These are phyloP conservation scores for Valencia hispanica DNA, from an alignment of 2,797 vertebrate species.

Conservation along the genomic window DNA sequence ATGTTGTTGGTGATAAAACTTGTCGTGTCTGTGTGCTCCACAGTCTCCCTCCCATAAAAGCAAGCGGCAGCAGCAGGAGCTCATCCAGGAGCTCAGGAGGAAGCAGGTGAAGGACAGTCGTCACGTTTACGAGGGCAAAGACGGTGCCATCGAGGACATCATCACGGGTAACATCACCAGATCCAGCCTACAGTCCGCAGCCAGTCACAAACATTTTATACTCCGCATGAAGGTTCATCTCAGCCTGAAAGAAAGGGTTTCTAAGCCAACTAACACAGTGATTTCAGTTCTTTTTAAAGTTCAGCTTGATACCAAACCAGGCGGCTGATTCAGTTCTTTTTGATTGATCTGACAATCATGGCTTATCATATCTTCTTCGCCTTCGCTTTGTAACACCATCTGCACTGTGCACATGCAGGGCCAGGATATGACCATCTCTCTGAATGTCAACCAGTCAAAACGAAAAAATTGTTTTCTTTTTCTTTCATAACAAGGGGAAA, in stretches of 20 bases:
- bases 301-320: neutral
- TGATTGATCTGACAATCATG: constrained; percentile 47
- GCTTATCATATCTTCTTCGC: constrained; percentile 61
- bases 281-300: constrained; percentile 35
- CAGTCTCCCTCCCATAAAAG: constrained; percentile 93
- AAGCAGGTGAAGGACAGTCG: constrained; percentile 97
- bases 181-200: constrained; percentile 16
- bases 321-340: constrained; percentile 39
- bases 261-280: constrained; percentile 72
- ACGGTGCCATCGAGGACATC: constrained; percentile 97
- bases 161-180: constrained; percentile 89
- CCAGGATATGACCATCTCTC: constrained; percentile 29
- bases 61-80: constrained; percentile 94
- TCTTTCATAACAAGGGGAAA: neutral
- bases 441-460: constrained; percentile 3
- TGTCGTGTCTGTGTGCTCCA: constrained; percentile 9
- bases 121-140: constrained; percentile 98
- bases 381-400: constrained; percentile 60
- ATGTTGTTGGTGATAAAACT: neutral
- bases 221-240: constrained; percentile 72
- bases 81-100: constrained; percentile 93
- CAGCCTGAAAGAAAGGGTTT: constrained; percentile 58
- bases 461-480: constrained; percentile 14
- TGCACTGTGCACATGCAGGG: constrained; percentile 31
- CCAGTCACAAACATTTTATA: constrained; percentile 23